Evolutionary conservation across 37 sponge, comb jelly and placozoan genomes (phyloP).

Genomic region (Tethya wilhelma): DNA sequence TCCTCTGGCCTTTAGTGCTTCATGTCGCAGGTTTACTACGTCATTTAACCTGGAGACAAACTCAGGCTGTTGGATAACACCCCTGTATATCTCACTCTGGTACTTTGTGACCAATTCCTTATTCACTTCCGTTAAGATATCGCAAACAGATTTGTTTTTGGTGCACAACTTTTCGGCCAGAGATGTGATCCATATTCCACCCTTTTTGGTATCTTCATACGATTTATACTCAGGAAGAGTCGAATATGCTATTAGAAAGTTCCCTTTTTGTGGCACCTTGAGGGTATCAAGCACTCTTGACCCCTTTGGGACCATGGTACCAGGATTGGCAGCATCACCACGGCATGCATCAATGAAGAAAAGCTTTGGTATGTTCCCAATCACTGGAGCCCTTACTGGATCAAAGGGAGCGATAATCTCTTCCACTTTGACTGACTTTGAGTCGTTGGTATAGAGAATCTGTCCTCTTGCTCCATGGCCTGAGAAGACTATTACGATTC

Average conservation of each 20-base stretch:
- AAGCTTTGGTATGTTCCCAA: constrained; percentile 22
- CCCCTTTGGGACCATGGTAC: background rate
- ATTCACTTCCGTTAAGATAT: constrained; percentile 26
- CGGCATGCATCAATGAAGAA: constrained; percentile 63
- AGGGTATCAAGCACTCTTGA: background rate
- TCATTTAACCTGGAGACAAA: constrained; percentile 16
- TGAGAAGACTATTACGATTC: constrained; percentile 59
- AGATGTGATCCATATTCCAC: constrained; percentile 31
- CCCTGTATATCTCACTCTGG: background rate
- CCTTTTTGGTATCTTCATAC: constrained; percentile 8
- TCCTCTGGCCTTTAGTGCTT: background rate
- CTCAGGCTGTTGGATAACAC: constrained; percentile 17
- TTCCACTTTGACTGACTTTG: background rate
- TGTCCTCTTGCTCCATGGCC: constrained; percentile 41
- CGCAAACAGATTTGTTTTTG: constrained; percentile 5
- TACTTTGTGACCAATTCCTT: background rate
- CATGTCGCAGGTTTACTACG: background rate
- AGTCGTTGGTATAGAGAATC: constrained; percentile 29
- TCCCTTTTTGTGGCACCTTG: constrained; percentile 14
- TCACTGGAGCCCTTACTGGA: background rate
- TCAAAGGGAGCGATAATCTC: constrained; percentile 19
- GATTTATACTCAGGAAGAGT: constrained; percentile 40
- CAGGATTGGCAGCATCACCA: background rate
- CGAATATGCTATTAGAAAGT: constrained; percentile 51
- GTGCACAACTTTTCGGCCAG: constrained; percentile 17